Conservation (phyloP, 1,140 invertebrate genomes). For the Anadara kagoshimensis region DNA sequence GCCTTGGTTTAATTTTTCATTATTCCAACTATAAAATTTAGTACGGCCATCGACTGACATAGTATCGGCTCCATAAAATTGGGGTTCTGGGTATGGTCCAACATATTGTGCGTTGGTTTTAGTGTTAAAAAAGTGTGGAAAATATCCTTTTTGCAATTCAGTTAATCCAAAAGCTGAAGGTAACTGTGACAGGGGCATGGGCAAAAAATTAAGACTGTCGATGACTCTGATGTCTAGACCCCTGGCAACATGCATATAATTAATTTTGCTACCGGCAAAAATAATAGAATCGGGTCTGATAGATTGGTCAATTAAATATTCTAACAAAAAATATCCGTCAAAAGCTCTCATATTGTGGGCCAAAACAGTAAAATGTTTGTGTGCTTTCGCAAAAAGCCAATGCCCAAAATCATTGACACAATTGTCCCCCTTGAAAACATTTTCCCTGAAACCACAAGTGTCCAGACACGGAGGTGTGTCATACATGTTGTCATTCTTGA, state of each 20-base stretch:
- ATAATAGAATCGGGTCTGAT: slow-evolving; percentile 31
- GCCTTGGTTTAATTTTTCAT: not conserved
- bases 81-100: slow-evolving; percentile 7
- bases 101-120: not conserved
- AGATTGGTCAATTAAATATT: slow-evolving; percentile 31
- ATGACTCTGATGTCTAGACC: not conserved
- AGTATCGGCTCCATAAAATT: slow-evolving; percentile 2
- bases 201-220: slow-evolving; percentile 3
- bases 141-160: slow-evolving; percentile 18
- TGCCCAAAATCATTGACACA: slow-evolving; percentile 7
- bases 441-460: slow-evolving; percentile 25
- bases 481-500: not conserved
- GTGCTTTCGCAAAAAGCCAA: slow-evolving; percentile 25
- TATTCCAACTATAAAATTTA: slow-evolving; percentile 6
- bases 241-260: slow-evolving; percentile 4
- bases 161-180: slow-evolving; percentile 12
- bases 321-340: slow-evolving; percentile 33
- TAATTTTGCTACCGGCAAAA: slow-evolving; percentile 9
- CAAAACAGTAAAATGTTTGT: slow-evolving; percentile 21
- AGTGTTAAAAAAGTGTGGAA: slow-evolving; percentile 17
- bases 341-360: slow-evolving; percentile 38
- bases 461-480: slow-evolving; percentile 11
- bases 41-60: slow-evolving; percentile 8
- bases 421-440: slow-evolving; percentile 16
- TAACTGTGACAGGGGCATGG: slow-evolving; percentile 12